Base-by-base conservation (phyloP, 2,797 vertebrate genomes). In the Pipistrellus pygmaeus region DNA sequence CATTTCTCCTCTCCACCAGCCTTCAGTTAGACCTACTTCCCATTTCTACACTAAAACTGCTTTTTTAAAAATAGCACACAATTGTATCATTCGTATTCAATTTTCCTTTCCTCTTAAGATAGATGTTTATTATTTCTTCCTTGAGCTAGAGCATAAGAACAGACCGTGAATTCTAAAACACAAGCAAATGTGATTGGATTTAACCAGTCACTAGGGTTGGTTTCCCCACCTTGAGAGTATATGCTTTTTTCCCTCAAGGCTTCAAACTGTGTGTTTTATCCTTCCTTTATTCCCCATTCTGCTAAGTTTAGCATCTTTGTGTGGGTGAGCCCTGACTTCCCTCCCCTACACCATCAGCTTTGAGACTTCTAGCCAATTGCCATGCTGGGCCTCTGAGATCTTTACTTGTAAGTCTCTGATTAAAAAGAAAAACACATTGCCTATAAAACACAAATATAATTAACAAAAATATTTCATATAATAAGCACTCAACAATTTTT, bases 21-120 rank as follows among this genome's bases (percentile, higher is more conserved):
- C 27, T 46, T 71, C 14, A 18, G 32, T 38, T 13, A 86, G 55
- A 48, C 14, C 44, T 76, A 75, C 51, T 84, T 94, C 60, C n/a
- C 68, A 83, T 83, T 75, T 88, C 72, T 85, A 53, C 14, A 69
- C 80, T 68, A 91, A 87, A 91, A 60, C 8, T 71, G 38, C 5
- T 87, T 95, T 85, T 72, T 38, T 21, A 72, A 85, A 88, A 92
- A 82, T 3, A 75, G 20, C 30, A 82, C 53, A 84, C 51, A 62
- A 27, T 5, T n/a, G 5, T 35, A 53, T 82, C 46, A 53, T 21
- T 66, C 23, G 85, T n/a, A 73, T 25, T 73, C 71, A 17, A 8
- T 48, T 91, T 92, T 75, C 41, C 27, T 90, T 66, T 27, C 53
- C 25, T 62, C 41, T 84, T 30, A 66, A 55, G 86, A 53, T 3